Base-by-base conservation (phyloP, 2,888 invertebrate genomes). In the Pristionchus maxplancki region DNA sequence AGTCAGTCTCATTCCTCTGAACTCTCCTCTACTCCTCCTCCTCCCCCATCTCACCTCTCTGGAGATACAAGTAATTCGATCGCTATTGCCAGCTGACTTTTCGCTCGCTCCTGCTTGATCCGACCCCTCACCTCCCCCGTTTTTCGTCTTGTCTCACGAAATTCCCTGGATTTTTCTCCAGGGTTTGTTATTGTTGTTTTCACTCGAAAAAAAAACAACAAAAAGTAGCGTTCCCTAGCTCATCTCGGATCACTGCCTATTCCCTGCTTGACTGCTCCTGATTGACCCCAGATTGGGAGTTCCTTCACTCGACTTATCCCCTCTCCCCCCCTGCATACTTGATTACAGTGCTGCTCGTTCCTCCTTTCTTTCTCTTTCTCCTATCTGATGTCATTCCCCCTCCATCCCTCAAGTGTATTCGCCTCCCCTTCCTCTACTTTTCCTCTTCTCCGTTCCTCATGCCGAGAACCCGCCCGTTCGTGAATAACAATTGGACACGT, bases 1-100 rank as follows among this genome's bases (percentile, higher is more conserved):
- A 40, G 48, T 37, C 31, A 58, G 28, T 64, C n/a, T 28, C n/a
- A 17, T 71, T 20, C 37, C 2, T 71, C 44, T 78, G 78, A 78
- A 78, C 78, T 78, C 78, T 28, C 28, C 78, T 28, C 78, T 28
- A n/a, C 71, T 20, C 40, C 24, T 24, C 44, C 78, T 28, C 48
- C 71, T 20, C 40, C 24, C 40, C 40, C 24, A 24, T 78, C 78
- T 48, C 78, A 44, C 48, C 78, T 78, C 78, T 78, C 78, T n/a
- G 44, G 28, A 78, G 78, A 78, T 78, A 78, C 78, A 78, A 78
- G 78, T 78, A 78, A 78, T 78, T 48, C 44, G 24, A 78, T 78
- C 78, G 0, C 24, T 78, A 71, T 71, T 24, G 78, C 78, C 78
- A 78, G 78, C 78, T 78, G 78, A 78, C 78, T 78, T 78, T 78